Base-by-base conservation (phyloP, 2,888 invertebrate species). In the Heliconius aoede region DNA sequence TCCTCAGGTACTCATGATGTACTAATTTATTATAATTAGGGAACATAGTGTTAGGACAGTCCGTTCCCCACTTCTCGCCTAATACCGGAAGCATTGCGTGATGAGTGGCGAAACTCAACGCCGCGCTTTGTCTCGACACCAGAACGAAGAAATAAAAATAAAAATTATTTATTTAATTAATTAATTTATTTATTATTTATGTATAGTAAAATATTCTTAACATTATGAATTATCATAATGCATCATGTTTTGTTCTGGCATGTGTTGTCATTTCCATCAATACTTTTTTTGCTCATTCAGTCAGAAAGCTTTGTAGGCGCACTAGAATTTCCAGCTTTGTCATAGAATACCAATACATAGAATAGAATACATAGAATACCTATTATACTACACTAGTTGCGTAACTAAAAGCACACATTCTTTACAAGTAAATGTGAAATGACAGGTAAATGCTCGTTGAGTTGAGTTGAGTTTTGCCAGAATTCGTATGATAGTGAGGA, bases 1-100 rank as follows among this genome's bases (percentile, higher is more conserved):
- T 84, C 94, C 94, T 24, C 94, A 94, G 89, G 93, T 93, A 82
- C 40, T 18, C 11, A 68, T 58, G 15, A 30, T 11, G 11, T 51
- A 21, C 9, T n/a, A 55, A 21, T 55, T 55, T n/a, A 8, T n/a
- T 3, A 55, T 9, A 55, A 55, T 21, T 55, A 1, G 40, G 40
- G 40, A 40, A 40, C 4, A 15, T 40, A 40, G 15, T 40, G 40
- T 40, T 18, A 18, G 18, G 1, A 40, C 18, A 4, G 15, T 5
- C 5, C 40, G 15, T 40, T 40, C 18, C 1, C 18, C 4, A 18
- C 18, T 18, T 40, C 15, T 4, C 5, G 0, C 46, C 7, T 5
- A 7, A 18, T 18, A n/a, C n/a, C n/a, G n/a, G n/a, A n/a, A n/a
- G n/a, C n/a, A n/a, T n/a, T n/a, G n/a, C n/a, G n/a, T n/a, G n/a